Evolutionary conservation across 2,888 invertebrate genomes (phyloP), one percentile per base, ranked within the genome.

Genomic region (Monopis laevigella): DNA sequence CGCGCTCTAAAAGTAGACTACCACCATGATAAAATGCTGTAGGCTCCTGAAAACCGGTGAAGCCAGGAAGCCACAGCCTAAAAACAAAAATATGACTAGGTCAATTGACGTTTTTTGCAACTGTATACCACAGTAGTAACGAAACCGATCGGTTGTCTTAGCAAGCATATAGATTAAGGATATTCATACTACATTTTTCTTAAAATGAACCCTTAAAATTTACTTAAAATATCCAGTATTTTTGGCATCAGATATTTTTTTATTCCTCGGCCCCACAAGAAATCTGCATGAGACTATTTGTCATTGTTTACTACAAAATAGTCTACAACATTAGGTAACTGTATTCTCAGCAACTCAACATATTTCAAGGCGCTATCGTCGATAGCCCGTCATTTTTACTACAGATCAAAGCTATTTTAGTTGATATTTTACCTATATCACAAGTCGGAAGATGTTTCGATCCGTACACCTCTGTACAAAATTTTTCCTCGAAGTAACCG

Each of bases 351-450:
- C 7, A 46, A 40, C 2, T 46, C 43, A 1, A 56, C 55, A 40
- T 63, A 60, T 24, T 50, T 39, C 5, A 60, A 3, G 1, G 52
- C 48, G 0, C n/a, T n/a, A n/a, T n/a, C n/a, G n/a, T n/a, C n/a
- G 84, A 70, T 12, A 86, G 48, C 55, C 68, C 74, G 48, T 87
- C 87, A 28, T 83, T 80, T 2, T 55, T 60, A 6, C 81, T 82
- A 44, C 68, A 81, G 43, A 82, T 68, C 8, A 86, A 47, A 12
- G 56, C 60, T 8, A 55, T 45, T 17, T 47, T 53, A 55, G 56
- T 59, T 0, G 49, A 55, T 3, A 61, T 57, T 17, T 51, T 55
- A 1, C 19, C 40, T 29, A 60, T 27, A 27, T 59, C 47, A 38
- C 58, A 63, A n/a, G 44, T 44, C 1, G 59, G 57, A 17, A 57